Evolutionary conservation across 2,888 invertebrate species (phyloP), one percentile per base, ranked within the genome.

Genomic region (Drosophila nr. fundita): DNA sequence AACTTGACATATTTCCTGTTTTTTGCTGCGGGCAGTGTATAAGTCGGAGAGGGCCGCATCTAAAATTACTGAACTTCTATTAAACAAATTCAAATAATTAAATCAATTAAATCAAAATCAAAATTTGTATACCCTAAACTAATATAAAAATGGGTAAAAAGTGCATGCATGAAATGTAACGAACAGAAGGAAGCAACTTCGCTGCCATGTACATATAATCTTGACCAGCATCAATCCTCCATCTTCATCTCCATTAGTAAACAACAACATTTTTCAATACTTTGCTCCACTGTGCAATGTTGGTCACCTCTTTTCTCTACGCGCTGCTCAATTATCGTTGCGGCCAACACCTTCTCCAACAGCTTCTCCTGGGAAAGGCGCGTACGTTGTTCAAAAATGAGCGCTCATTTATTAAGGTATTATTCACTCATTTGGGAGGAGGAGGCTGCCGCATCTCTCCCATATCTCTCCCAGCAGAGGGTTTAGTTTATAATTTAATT

Each of bases 401-500:
- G 50, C 50, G 58, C 70, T 69, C 76, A 81, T 83, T 84, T 76
- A 89, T 87, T 74, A 66, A 70, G 67, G 65, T 87, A 87, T 87
- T 89, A 87, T 79, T 78, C 69, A 79, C 79, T 62, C 61, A 66
- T 65, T 62, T 65, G 24, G 42, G 53, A 49, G 38, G 42, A 64
- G 53, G 42, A 64, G 67, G n/a, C 24, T 34, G 53, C 42, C 45
- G 45, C 15, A 45, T 24, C 38, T 63, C 24, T 15, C 42, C 15
- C 34, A 34, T 34, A 34, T 38, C 38, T 29, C 29, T 21, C 13
- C 13, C n/a, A 2, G n/a, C 45, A 50, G 45, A 24, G 36, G 21
- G 13, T 32, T 83, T 75, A 72, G 72, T 72, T 85, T 82, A 84
- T 85, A 84, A 85, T 85, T 85, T 85, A 89, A 85, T 85, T 85